phyloP scores from a whole-genome alignment of 2,888 invertebrate genomes.

The Salpingus planirostris region DNA sequence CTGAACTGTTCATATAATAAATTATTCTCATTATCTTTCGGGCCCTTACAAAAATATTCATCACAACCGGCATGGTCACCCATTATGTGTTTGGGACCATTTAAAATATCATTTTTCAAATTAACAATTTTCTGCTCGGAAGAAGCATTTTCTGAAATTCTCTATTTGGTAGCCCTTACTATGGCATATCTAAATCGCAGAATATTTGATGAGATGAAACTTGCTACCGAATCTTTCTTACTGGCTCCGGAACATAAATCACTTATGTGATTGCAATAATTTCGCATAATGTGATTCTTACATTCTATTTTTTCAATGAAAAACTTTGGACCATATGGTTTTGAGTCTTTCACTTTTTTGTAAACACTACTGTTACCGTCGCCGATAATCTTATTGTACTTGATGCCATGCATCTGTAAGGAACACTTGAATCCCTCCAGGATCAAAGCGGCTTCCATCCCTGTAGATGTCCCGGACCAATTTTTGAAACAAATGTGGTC shows the following conservation, averaged over 20 bases:
- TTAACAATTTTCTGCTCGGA: not conserved
- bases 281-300: conserved; percentile 13
- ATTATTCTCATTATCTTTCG: not conserved
- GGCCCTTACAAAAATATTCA: not conserved
- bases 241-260: conserved; percentile 1
- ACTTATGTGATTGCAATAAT: conserved; percentile 5
- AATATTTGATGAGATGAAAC: not conserved
- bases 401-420: conserved; percentile 9
- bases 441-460: conserved; percentile 14
- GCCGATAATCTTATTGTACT: conserved; percentile 4
- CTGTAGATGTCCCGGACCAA: conserved; percentile 11
- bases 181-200: not conserved
- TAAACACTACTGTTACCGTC: conserved; percentile 13
- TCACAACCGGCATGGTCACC: not conserved
- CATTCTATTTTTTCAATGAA: conserved; percentile 13
- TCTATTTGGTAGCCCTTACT: not conserved
- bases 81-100: conserved; percentile 1
- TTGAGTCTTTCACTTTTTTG: conserved; percentile 8
- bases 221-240: not conserved
- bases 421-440: conserved; percentile 11
- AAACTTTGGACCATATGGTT: conserved; percentile 8
- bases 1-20: not conserved
- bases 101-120: not conserved
- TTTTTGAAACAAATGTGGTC: conserved; percentile 16
- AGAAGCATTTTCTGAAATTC: too few relatives aligned